These are phyloP conservation scores for Rhogogaster chlorosoma DNA, from an alignment of 2,888 invertebrate species.

Conservation along the genomic window DNA sequence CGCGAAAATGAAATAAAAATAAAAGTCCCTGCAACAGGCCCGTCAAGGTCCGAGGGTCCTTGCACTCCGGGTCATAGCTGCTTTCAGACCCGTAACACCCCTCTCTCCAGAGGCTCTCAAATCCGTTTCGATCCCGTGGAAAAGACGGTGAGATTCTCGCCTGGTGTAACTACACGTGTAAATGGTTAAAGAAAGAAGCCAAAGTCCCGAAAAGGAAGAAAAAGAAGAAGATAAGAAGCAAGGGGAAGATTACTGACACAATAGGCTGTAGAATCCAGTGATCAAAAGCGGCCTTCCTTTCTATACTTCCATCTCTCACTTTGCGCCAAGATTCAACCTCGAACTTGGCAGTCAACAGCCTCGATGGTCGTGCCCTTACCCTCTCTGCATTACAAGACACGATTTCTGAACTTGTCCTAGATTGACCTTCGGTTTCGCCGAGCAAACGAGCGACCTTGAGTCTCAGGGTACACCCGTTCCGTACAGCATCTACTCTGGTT, in stretches of 20 bases:
- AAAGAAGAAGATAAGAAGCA: too few relatives aligned
- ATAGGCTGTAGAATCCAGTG: not conserved
- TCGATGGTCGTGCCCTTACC: constrained; percentile 16
- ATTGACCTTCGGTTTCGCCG: constrained; percentile 25
- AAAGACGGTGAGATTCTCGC: not conserved
- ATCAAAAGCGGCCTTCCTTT: constrained; percentile 7
- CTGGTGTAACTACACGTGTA: not conserved
- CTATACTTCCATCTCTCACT: constrained; percentile 2
- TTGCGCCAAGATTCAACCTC: not conserved
- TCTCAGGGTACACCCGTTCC: not conserved
- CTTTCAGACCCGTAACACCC: constrained; percentile 67
- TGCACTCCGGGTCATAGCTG: constrained; percentile 73
- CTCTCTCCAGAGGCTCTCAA: constrained; percentile 59
- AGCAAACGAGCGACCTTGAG: constrained; percentile 11
- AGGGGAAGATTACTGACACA: not conserved
- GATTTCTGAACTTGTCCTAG: constrained; percentile 36
- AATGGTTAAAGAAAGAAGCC: not conserved
- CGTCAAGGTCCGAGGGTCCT: constrained; percentile 76
- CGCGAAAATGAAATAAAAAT: constrained; percentile 51
- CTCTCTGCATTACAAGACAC: not conserved
- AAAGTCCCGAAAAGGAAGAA: not conserved
- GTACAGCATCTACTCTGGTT: not conserved
- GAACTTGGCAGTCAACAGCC: constrained; percentile 40
- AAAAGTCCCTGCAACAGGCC: constrained; percentile 62
- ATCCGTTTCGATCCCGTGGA: constrained; percentile 30